A percentile compares a stretch with the other conserved stretches of the same genome.
phyloP scores from a whole-genome alignment of 2,113 vertebrate species.

The Paramisgurnus dabryanus region DNA sequence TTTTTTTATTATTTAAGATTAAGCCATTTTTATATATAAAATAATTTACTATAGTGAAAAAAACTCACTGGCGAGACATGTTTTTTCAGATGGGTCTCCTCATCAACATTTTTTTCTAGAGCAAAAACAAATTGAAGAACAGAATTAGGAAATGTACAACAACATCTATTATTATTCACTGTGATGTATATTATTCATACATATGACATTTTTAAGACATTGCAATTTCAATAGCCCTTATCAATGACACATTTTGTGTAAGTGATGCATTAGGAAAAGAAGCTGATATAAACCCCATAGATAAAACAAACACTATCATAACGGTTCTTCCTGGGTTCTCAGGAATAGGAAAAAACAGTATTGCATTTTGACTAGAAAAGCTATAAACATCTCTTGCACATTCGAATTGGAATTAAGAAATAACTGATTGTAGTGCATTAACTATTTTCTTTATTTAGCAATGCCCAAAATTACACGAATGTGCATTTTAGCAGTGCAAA shows the following conservation, averaged over 20 bases:
- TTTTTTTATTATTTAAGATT: not conserved
- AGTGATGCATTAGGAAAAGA: too few relatives aligned
- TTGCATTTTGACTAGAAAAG: not conserved
- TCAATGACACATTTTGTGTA: too few relatives aligned
- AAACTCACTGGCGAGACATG: conserved; percentile 48
- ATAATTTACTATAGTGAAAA: not conserved
- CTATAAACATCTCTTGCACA: too few relatives aligned
- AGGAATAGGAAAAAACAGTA: not conserved
- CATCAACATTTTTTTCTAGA: conserved; percentile 34
- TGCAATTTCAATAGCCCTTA: too few relatives aligned
- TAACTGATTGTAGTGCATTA: not conserved
- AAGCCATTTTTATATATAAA: not conserved
- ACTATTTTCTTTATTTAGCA: not conserved
- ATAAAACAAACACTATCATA: too few relatives aligned
- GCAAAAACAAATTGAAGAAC: not conserved
- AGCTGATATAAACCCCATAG: too few relatives aligned
- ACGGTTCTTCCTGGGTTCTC: too few relatives aligned
- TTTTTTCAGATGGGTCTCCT: not conserved
- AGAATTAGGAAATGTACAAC: not conserved
- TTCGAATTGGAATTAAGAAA: not conserved
- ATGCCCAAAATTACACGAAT: not conserved
- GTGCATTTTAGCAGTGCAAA: not conserved
- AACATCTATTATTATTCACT: not conserved
- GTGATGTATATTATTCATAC: too few relatives aligned
- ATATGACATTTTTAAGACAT: too few relatives aligned